Conservation (phyloP, 2,888 invertebrate species). For the Hyposoter didymator region DNA sequence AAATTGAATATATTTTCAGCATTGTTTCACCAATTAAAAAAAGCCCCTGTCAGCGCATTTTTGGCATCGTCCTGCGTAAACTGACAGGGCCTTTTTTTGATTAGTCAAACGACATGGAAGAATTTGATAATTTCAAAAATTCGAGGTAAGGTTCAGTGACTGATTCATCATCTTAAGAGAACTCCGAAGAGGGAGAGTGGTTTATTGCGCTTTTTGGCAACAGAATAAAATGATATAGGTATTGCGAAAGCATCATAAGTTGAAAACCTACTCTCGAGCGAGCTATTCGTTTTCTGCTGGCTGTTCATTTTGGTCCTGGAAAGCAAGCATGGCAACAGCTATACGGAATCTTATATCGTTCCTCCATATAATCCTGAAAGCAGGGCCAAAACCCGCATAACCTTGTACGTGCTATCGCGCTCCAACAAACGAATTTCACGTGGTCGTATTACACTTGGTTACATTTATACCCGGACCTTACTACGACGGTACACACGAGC, state of each 20-base stretch:
- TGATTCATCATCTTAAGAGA: not conserved
- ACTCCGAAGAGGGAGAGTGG: not conserved
- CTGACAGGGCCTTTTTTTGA: too few relatives aligned
- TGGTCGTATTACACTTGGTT: slow-evolving; percentile 42
- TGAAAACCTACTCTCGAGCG: slow-evolving; percentile 29
- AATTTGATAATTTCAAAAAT: too few relatives aligned
- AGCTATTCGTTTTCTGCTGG: slow-evolving; percentile 53
- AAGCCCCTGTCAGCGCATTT: too few relatives aligned
- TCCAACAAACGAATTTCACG: slow-evolving; percentile 44
- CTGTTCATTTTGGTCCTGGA: slow-evolving; percentile 53
- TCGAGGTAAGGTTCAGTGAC: too few relatives aligned
- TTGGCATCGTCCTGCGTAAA: too few relatives aligned
- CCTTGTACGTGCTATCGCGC: slow-evolving; percentile 36
- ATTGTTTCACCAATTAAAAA: too few relatives aligned
- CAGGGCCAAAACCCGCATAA: slow-evolving; percentile 18
- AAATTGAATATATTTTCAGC: too few relatives aligned
- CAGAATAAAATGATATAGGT: slow-evolving; percentile 15
- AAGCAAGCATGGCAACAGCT: not conserved
- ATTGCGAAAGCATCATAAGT: slow-evolving; percentile 26
- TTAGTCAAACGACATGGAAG: too few relatives aligned
- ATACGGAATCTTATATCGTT: slow-evolving; percentile 25
- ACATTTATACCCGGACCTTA: slow-evolving; percentile 30
- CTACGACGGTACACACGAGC: not conserved
- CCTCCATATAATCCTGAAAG: slow-evolving; percentile 16
- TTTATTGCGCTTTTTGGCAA: slow-evolving; percentile 42